Percentiles rank a stretch among this genome's conserved stretches.
Conservation (phyloP, 2,797 vertebrate genomes). For the Sternotherus odoratus region DNA sequence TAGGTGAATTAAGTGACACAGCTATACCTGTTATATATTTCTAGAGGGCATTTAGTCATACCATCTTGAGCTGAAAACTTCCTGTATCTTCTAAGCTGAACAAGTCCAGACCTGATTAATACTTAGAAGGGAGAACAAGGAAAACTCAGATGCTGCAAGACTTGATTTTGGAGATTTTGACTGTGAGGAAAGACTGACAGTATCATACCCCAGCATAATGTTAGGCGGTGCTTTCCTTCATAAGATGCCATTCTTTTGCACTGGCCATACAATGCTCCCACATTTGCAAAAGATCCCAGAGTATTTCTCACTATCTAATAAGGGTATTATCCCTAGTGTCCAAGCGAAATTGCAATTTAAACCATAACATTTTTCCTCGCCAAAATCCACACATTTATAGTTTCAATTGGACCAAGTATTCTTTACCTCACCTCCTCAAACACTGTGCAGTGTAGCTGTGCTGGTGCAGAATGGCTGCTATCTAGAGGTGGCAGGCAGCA, state of each 20-base stretch:
- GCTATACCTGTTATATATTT: neutral
- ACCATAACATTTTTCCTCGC: neutral
- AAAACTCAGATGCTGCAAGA: neutral
- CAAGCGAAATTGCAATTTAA: neutral
- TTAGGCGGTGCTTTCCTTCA: rapidly evolving
- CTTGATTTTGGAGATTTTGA: neutral
- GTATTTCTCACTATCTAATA: neutral
- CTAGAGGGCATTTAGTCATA: neutral
- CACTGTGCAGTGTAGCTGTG: neutral
- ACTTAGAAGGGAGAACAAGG: neutral
- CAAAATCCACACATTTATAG: rapidly evolving
- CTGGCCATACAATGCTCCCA: neutral
- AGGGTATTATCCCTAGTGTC: neutral
- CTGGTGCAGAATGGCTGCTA: slow-evolving; percentile 37
- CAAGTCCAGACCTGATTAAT: neutral
- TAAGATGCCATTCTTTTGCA: neutral
- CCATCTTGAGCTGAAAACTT: neutral
- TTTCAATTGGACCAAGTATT: neutral
- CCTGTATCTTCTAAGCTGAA: neutral
- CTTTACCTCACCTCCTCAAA: neutral
- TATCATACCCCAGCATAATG: neutral
- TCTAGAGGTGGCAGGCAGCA: slow-evolving; percentile 65
- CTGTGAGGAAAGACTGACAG: neutral
- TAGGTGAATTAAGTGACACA: neutral
- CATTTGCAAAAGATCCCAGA: neutral